A percentile compares a stretch with the other conserved stretches of the same genome.
phyloP scores from a whole-genome alignment of 2,797 vertebrate species.

The Melopsittacus undulatus region DNA sequence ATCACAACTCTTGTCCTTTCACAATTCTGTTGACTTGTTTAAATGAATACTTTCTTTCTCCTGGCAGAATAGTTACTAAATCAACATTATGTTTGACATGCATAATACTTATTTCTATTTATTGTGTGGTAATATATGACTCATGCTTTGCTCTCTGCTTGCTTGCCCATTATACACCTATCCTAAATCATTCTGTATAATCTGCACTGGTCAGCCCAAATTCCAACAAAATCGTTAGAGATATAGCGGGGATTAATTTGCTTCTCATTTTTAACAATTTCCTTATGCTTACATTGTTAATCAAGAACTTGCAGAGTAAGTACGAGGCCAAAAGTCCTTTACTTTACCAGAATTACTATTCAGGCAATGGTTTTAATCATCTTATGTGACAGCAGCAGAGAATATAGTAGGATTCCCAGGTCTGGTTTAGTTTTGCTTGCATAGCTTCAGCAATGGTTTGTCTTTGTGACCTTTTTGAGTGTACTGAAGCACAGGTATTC shows the following conservation, averaged over 20 bases:
- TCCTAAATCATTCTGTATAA: background rate
- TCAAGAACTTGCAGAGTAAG: background rate
- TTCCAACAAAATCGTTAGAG: background rate
- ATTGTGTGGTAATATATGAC: background rate
- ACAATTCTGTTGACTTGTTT: background rate
- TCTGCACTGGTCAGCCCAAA: background rate
- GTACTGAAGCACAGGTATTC: background rate
- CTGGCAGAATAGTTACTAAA: conserved; percentile 22
- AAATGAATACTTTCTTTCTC: background rate
- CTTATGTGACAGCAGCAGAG: background rate
- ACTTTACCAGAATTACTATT: background rate
- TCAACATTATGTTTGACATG: background rate
- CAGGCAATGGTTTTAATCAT: background rate
- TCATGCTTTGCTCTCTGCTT: background rate
- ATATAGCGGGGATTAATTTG: background rate
- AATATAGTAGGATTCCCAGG: background rate
- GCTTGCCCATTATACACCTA: background rate
- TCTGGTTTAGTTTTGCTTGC: background rate
- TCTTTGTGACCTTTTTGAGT: background rate
- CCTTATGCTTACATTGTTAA: background rate
- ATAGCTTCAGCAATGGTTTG: background rate
- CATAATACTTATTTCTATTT: conserved; percentile 50
- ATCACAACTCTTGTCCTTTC: background rate
- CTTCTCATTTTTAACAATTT: background rate
- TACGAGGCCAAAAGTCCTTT: background rate